phyloP scores from a whole-genome alignment of 2,888 invertebrate genomes.

The Amphiduros pacificus region DNA sequence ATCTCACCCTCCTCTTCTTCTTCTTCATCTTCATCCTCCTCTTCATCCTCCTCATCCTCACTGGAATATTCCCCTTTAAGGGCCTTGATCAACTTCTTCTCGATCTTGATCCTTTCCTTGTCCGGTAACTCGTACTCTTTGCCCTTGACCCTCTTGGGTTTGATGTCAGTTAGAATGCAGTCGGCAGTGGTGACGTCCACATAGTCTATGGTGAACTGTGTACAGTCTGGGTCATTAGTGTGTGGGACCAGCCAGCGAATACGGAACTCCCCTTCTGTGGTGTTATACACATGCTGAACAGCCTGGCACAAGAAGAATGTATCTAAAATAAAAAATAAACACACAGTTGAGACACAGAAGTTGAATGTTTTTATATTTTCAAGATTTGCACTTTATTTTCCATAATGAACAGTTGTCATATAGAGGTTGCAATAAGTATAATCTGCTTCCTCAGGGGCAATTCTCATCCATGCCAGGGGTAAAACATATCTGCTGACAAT shows the following conservation, averaged over 20 bases:
- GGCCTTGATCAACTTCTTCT: not conserved
- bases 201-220: constrained; percentile 4
- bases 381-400: too few relatives aligned
- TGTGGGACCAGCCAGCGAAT: constrained; percentile 25
- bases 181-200: constrained; percentile 2
- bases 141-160: constrained; percentile 4
- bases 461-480: too few relatives aligned
- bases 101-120: not conserved
- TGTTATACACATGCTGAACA: constrained; percentile 24
- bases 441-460: too few relatives aligned
- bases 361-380: too few relatives aligned
- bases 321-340: constrained; percentile 21
- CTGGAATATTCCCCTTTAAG: too few relatives aligned
- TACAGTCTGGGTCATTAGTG: not conserved
- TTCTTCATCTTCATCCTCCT: constrained; percentile 24
- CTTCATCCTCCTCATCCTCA: constrained; percentile 23
- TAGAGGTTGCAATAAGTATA: too few relatives aligned
- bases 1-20: constrained; percentile 8
- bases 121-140: constrained; percentile 7
- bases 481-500: too few relatives aligned
- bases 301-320: constrained; percentile 26
- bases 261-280: constrained; percentile 7
- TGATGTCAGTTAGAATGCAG: constrained; percentile 10
- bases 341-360: too few relatives aligned
- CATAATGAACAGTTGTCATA: too few relatives aligned